Evolutionary conservation across 2,888 invertebrate genomes (phyloP).

Genomic region (Ellobium chinense): DNA sequence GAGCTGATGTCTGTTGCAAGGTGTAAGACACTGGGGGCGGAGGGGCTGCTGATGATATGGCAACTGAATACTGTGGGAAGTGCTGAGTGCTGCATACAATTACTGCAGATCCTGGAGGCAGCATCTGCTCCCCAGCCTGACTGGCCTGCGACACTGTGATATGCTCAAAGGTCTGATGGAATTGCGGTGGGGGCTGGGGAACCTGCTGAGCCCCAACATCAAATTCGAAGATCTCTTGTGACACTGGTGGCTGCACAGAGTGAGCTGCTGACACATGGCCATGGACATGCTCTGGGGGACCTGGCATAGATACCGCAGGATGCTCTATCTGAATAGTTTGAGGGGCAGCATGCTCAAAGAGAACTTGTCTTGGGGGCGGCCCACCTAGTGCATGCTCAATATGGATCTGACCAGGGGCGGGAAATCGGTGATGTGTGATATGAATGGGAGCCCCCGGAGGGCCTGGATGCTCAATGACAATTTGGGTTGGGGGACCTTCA

Average conservation of each 20-base stretch:
- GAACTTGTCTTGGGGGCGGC: constrained; percentile 20
- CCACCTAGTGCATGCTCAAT: constrained; percentile 25
- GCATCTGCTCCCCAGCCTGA: constrained; percentile 33
- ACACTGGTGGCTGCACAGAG: constrained; percentile 2
- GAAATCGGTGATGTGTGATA: constrained; percentile 19
- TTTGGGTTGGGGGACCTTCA: constrained; percentile 27
- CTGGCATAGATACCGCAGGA: constrained; percentile 3
- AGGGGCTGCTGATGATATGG: constrained; percentile 37
- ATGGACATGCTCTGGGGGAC: constrained; percentile 26
- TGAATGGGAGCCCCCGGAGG: constrained; percentile 33
- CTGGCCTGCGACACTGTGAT: constrained; percentile 39
- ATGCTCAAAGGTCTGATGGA: constrained; percentile 47
- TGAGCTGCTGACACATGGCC: constrained; percentile 4
- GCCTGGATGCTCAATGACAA: constrained; percentile 39
- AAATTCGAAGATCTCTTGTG: constrained; percentile 41
- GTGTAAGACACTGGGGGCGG: constrained; percentile 27
- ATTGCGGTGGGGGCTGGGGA: constrained; percentile 45
- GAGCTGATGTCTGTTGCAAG: constrained; percentile 5
- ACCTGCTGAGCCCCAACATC: constrained; percentile 36
- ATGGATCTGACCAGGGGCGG: constrained; percentile 25
- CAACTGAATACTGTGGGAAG: constrained; percentile 39
- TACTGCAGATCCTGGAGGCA: constrained; percentile 33
- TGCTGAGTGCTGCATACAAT: constrained; percentile 41
- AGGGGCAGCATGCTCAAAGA: constrained; percentile 23
- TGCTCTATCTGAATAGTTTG: constrained; percentile 16